Evolutionary conservation across 2,888 invertebrate genomes (phyloP), one percentile per base, ranked within the genome.

Genomic region (Anthophora plumipes): DNA sequence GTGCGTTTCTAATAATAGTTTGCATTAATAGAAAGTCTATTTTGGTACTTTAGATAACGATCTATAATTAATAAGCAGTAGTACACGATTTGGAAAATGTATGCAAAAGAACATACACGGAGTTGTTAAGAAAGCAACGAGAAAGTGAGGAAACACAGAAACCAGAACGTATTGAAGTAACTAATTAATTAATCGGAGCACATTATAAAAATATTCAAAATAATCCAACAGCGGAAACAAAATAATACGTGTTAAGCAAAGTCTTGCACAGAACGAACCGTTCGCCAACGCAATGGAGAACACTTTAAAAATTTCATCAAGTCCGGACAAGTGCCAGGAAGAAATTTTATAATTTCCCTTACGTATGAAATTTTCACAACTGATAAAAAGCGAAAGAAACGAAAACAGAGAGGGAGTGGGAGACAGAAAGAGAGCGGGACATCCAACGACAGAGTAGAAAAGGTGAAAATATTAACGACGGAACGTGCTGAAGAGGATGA

Each of bases 401-500:
- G 39, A 31, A 1, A 22, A 39, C 17, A 66, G 46, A 66, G 12
- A 43, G 54, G 11, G 14, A 12, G 17, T 1, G n/a, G 25, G 22
- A 39, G 8, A 22, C 3, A 25, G 22, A 22, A 22, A 11, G 43
- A 31, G 25, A 55, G 55, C 31, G 22, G 50, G 59, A 31, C 31
- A 31, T 20, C 22, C 4, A 60, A 46, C 25, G 43, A 63, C 20
- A 25, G 41, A 55, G 61, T 20, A 61, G 63, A 31, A 57, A 66
- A 64, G 48, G 64, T 22, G 73, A 85, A 68, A 85, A 77, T 73
- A 87, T 80, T 80, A 73, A 52, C 68, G 77, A 74, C 60, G 55
- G 41, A 41, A 59, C 71, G 61, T 66, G 73, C 57, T 73, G 82
- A 85, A 73, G 84, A 84, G 86, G 82, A 82, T 71, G 80, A 83